Base-by-base conservation (phyloP, 1,140 invertebrate species). In the Lordiphosa collinella region DNA sequence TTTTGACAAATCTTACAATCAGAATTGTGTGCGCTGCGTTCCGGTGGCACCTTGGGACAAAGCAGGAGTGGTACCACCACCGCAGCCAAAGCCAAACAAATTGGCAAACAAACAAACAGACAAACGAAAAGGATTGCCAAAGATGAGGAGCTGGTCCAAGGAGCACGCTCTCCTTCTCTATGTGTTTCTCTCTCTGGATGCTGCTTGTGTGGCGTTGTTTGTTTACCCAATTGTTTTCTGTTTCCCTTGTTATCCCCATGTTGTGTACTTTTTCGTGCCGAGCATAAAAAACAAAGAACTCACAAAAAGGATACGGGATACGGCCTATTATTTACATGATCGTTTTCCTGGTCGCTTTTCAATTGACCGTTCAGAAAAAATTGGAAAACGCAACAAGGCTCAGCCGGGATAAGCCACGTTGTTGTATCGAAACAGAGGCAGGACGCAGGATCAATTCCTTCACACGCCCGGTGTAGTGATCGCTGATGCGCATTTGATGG, bases 401-500 rank as follows among this genome's bases (percentile, higher is more conserved):
- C 61, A 88, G 86, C 76, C 59, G 35, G 86, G 86, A 88, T 88
- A 72, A 88, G 86, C 86, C 62, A 8, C 29, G 52, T 82, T 82
- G 65, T 75, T 66, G 59, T 58, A 62, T 50, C 55, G 80, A 61
- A 65, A 74, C 56, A 59, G 29, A 63, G 13, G 7, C 13, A 31
- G 18, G 22, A 11, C 37, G 16, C 38, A 52, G 41, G 50, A 38
- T 60, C 41, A 48, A 57, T 73, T 74, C 57, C 38, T 35, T 69
- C 47, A 69, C 53, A 64, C 64, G 46, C 58, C 53, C 53, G 46
- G 79, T 71, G 60, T 59, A 51, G 40, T 63, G 69, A 67, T 67
- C 61, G 65, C 38, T 79, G 82, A 86, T 86, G 82, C 72, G 76
- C 82, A 86, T 86, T 86, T 86, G 82, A 86, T 86, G 66, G 72